Evolutionary conservation across 2,113 vertebrate genomes (phyloP).

Genomic region (Corythaeola cristata): DNA sequence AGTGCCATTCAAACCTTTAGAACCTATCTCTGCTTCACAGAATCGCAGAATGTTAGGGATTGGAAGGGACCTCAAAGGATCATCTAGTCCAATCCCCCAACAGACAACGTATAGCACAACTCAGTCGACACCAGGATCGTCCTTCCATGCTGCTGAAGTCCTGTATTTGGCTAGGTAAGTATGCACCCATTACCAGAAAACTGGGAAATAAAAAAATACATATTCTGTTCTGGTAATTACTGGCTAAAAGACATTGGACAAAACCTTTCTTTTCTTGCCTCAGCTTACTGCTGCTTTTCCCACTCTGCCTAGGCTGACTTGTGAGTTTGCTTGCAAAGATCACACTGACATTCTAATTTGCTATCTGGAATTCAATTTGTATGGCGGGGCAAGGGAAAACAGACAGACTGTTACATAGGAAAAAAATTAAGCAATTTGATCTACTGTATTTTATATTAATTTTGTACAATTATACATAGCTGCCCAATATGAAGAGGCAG

Average conservation of each 20-base stretch:
- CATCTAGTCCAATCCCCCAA: no score
- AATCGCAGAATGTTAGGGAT: no score
- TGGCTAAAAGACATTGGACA: not conserved
- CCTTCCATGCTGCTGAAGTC: not conserved
- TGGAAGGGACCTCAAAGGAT: no score
- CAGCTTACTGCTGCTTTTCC: not conserved
- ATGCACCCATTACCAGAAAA: not conserved
- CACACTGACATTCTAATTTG: not conserved
- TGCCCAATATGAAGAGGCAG: not conserved
- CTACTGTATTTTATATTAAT: not conserved
- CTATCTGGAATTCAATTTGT: not conserved
- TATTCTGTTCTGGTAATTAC: not conserved
- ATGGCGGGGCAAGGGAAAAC: not conserved
- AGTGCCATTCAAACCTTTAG: not conserved
- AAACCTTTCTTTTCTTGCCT: not conserved
- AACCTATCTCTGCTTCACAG: not conserved
- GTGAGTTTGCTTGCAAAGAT: not conserved
- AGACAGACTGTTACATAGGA: not conserved
- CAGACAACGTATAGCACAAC: fast-evolving
- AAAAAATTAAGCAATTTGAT: not conserved
- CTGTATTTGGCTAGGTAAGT: not conserved
- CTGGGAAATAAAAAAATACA: not conserved
- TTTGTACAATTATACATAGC: not conserved
- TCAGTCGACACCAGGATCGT: not conserved
- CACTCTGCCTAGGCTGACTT: not conserved